These are phyloP conservation scores for Clunio marinus DNA, from an alignment of 2,888 invertebrate species.

Conservation along the genomic window DNA sequence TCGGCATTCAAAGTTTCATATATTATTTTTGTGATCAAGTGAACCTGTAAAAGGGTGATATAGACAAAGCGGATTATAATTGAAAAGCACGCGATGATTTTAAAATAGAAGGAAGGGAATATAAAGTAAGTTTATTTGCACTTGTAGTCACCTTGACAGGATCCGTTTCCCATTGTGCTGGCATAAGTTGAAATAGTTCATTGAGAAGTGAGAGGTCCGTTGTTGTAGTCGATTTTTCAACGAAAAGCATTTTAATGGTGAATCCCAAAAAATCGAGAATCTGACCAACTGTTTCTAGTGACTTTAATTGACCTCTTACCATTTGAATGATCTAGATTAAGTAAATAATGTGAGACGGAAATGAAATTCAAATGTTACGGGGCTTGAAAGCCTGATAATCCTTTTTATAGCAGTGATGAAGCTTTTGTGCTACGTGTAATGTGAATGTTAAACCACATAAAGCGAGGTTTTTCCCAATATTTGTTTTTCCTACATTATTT, in stretches of 20 bases:
- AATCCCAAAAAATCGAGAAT: slow-evolving; percentile 27
- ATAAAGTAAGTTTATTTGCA: neutral
- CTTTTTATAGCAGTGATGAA: too few relatives aligned
- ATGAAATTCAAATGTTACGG: slow-evolving; percentile 18
- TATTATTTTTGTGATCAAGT: slow-evolving; percentile 34
- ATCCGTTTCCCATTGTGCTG: slow-evolving; percentile 20
- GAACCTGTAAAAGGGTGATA: slow-evolving; percentile 30
- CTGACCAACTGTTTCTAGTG: slow-evolving; percentile 19
- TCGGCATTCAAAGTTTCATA: slow-evolving; percentile 25
- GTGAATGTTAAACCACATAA: neutral
- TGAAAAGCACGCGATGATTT: neutral
- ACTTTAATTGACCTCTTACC: slow-evolving; percentile 33
- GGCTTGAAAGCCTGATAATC: too few relatives aligned
- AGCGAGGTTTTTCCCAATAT: too few relatives aligned
- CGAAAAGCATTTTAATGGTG: slow-evolving; percentile 24
- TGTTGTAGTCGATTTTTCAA: neutral
- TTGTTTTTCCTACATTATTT: too few relatives aligned
- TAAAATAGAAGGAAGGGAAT: neutral
- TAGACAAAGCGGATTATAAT: slow-evolving; percentile 23
- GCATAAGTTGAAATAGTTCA: slow-evolving; percentile 27
- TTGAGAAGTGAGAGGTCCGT: slow-evolving; percentile 7
- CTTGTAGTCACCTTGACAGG: slow-evolving; percentile 24
- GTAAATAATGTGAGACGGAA: neutral
- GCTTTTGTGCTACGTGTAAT: too few relatives aligned
- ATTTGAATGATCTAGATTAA: slow-evolving; percentile 29